These are phyloP conservation scores for Penaeus vannamei DNA, from an alignment of 1,140 invertebrate genomes.

Conservation along the genomic window DNA sequence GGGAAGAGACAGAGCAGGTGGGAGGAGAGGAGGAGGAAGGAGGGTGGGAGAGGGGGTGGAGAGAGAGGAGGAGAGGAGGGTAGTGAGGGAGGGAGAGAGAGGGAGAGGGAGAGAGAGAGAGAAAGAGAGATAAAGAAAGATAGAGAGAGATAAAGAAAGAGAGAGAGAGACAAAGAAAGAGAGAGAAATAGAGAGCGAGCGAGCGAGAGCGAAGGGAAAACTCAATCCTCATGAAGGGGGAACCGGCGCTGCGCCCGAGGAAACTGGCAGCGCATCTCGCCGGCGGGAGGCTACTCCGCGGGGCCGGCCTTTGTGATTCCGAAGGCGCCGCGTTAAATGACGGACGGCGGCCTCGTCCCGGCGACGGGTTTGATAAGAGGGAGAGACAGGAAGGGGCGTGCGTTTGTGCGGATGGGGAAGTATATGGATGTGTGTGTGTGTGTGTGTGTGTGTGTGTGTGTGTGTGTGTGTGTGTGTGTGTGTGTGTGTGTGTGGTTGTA, in stretches of 20 bases:
- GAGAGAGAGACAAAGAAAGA: slow-evolving; percentile 27
- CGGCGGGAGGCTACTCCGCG: too few species aligned
- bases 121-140: slow-evolving; percentile 27
- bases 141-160: slow-evolving; percentile 9
- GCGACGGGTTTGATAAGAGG: too few species aligned
- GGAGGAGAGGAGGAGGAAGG: background rate
- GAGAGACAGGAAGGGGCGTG: too few species aligned
- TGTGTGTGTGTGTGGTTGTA: too few species aligned
- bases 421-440: background rate
- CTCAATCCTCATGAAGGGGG: too few species aligned
- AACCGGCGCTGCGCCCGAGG: too few species aligned
- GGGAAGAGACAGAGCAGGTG: background rate
- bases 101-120: slow-evolving; percentile 24
- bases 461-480: too few species aligned
- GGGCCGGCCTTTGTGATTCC: too few species aligned
- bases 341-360: too few species aligned
- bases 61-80: background rate
- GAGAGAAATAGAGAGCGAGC: background rate
- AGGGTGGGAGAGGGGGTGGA: background rate
- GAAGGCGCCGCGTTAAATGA: too few species aligned
- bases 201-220: background rate
- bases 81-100: slow-evolving; percentile 8
- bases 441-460: slow-evolving; percentile 14
- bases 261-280: too few species aligned
- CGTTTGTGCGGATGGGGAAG: too few species aligned